phyloP scores from a whole-genome alignment of 2,888 invertebrate species.

The Nasonovia ribisnigri region DNA sequence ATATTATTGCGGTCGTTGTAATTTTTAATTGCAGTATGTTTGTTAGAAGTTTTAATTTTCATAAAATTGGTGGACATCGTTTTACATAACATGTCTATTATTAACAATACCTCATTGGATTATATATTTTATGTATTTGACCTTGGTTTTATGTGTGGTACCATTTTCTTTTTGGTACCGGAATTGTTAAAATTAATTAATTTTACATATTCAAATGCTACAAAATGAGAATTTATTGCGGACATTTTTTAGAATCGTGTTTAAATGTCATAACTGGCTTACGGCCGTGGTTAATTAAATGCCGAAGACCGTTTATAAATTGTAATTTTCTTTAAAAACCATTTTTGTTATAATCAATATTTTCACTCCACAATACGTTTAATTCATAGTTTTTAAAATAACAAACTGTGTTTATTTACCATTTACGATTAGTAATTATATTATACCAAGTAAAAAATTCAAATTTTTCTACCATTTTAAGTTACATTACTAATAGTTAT shows the following conservation, averaged over 20 bases:
- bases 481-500: background rate
- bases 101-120: slow-evolving; percentile 31
- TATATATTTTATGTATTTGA: slow-evolving; percentile 39
- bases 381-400: background rate
- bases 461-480: background rate
- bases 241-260: slow-evolving; percentile 34
- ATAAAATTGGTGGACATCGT: slow-evolving; percentile 25
- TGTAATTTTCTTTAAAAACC: background rate
- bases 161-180: slow-evolving; percentile 48
- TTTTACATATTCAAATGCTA: slow-evolving; percentile 21
- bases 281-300: slow-evolving; percentile 28
- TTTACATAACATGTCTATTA: slow-evolving; percentile 37
- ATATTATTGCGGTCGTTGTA: background rate
- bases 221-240: slow-evolving; percentile 26
- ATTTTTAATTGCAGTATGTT: slow-evolving; percentile 1
- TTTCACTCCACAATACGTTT: background rate
- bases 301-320: slow-evolving; percentile 16
- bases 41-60: slow-evolving; percentile 26
- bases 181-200: slow-evolving; percentile 46
- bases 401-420: background rate
- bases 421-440: background rate
- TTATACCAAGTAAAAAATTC: background rate
- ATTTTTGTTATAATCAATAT: background rate
- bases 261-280: slow-evolving; percentile 7
- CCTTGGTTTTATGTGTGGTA: slow-evolving; percentile 49